These are phyloP conservation scores for Botrylloides violaceus DNA, from an alignment of 23 tunicate genomes.

Conservation along the genomic window DNA sequence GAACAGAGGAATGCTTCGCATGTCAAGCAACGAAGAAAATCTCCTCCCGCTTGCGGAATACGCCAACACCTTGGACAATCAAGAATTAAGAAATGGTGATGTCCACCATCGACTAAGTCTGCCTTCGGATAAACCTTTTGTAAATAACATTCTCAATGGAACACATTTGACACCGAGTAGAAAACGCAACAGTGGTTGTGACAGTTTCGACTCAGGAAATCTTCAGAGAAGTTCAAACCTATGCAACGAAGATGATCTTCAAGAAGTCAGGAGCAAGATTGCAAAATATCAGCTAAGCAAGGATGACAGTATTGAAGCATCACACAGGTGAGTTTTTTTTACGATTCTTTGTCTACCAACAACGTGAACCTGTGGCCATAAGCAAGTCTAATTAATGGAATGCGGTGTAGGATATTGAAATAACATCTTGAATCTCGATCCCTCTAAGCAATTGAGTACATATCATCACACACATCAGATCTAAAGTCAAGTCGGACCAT, in stretches of 20 bases:
- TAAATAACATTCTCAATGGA: background rate
- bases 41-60: background rate
- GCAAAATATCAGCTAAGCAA: background rate
- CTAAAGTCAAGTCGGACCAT: too few relatives aligned
- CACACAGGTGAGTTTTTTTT: too few relatives aligned
- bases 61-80: background rate
- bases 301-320: too few relatives aligned
- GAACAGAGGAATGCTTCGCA: background rate
- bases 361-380: too few relatives aligned
- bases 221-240: background rate
- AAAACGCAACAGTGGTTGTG: background rate
- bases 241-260: background rate
- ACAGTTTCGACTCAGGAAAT: background rate
- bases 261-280: background rate
- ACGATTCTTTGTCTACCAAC: too few relatives aligned
- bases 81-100: background rate
- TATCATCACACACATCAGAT: too few relatives aligned
- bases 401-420: too few relatives aligned
- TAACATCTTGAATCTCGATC: too few relatives aligned
- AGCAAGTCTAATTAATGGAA: too few relatives aligned
- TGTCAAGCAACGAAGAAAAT: background rate
- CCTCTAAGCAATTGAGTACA: too few relatives aligned
- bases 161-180: background rate
- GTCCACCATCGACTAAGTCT: background rate
- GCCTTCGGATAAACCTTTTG: background rate